Evolutionary conservation across 1,140 invertebrate species (phyloP).

Genomic region (Cephus cinctus): DNA sequence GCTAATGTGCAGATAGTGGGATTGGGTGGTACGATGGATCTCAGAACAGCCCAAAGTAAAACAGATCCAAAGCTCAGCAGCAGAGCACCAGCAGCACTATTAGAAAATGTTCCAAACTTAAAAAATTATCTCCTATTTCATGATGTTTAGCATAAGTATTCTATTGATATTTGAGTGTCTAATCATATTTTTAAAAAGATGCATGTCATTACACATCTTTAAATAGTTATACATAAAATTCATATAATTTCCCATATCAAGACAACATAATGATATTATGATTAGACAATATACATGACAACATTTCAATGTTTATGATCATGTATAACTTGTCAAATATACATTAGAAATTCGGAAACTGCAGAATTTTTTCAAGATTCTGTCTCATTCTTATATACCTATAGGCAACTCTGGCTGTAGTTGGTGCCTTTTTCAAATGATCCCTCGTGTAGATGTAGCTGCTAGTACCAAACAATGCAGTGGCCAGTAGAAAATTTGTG

Average conservation of each 20-base stretch:
- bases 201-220: neutral
- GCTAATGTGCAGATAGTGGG: conserved; percentile 60
- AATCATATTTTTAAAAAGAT: conserved; percentile 9
- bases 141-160: neutral
- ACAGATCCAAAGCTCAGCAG: conserved; percentile 74
- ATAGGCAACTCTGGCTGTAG: conserved; percentile 51
- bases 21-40: conserved; percentile 66
- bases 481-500: conserved; percentile 60
- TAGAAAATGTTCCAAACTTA: conserved; percentile 29
- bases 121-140: neutral
- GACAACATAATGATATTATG: neutral
- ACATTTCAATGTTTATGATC: conserved; percentile 9
- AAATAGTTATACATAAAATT: conserved; percentile 2
- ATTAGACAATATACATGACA: neutral
- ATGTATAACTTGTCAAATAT: conserved; percentile 13
- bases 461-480: conserved; percentile 61
- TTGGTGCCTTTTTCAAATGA: conserved; percentile 54
- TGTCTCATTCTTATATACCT: conserved; percentile 49
- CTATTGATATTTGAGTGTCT: neutral
- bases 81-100: conserved; percentile 63
- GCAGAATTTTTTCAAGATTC: conserved; percentile 8
- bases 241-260: neutral
- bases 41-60: conserved; percentile 68
- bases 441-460: conserved; percentile 66
- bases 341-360: neutral